Evolutionary conservation across 2,113 vertebrate genomes (phyloP).

Genomic region (Toxostoma redivivum): DNA sequence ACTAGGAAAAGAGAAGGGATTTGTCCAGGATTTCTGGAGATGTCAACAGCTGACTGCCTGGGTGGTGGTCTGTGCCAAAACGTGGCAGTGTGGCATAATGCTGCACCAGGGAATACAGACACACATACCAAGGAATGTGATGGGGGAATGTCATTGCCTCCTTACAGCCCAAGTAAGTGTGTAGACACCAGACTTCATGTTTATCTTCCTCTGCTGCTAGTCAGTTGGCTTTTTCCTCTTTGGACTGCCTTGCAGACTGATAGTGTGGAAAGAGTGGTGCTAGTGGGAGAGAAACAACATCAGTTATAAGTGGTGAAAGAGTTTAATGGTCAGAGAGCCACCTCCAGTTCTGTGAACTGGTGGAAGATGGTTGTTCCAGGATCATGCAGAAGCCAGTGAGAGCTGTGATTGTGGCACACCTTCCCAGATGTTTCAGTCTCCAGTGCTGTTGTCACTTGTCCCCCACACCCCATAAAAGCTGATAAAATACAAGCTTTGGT

Average conservation of each 20-base stretch:
- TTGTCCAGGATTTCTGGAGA: not conserved
- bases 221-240: not conserved
- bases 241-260: not conserved
- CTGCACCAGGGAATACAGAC: not conserved
- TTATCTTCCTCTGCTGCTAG: not conserved
- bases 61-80: not conserved
- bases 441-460: not conserved
- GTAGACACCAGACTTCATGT: not conserved
- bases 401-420: not conserved
- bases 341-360: not conserved
- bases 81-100: rapidly evolving
- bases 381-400: not conserved
- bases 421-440: not conserved
- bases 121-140: not conserved
- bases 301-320: not conserved
- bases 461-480: not conserved
- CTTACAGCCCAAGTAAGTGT: not conserved
- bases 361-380: not conserved
- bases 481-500: not conserved
- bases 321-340: not conserved
- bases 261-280: not conserved
- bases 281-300: not conserved
- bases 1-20: not conserved
- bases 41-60: rapidly evolving
- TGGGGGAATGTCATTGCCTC: not conserved